These are phyloP conservation scores for Coelopa pilipes DNA, from an alignment of 2,888 invertebrate species.

Conservation along the genomic window DNA sequence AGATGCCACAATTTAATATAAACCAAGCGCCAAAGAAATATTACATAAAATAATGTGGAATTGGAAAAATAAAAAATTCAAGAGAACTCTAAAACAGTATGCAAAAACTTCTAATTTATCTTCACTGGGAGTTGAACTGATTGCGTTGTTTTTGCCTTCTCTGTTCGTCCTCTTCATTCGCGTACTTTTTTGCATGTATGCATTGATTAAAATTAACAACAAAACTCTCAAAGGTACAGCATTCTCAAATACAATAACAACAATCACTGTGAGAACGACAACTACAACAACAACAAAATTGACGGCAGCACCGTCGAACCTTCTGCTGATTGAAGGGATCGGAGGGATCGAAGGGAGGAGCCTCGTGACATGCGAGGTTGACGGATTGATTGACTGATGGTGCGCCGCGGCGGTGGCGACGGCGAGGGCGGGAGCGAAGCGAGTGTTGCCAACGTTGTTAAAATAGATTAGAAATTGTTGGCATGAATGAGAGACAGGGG, in stretches of 20 bases:
- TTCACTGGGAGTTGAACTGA: no score
- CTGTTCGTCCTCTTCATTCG: background rate
- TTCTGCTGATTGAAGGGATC: slow-evolving; percentile 25
- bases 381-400: slow-evolving; percentile 27
- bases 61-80: background rate
- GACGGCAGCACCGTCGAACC: background rate
- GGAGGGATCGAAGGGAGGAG: slow-evolving; percentile 10
- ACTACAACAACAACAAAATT: background rate
- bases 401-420: background rate
- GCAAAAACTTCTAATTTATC: slow-evolving; percentile 5
- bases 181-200: background rate
- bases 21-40: no score
- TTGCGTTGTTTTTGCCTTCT: background rate
- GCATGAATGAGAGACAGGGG: no score
- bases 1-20: no score
- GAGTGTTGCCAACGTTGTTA: background rate
- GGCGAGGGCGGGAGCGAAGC: background rate
- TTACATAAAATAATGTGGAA: background rate
- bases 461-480: slow-evolving; percentile 24
- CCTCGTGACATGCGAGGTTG: slow-evolving; percentile 23
- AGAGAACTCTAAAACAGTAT: background rate
- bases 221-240: background rate
- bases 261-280: no score
- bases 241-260: no score
- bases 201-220: background rate